Percentiles rank a stretch among this genome's conserved stretches.
Evolutionary conservation across 2,797 vertebrate species (phyloP).

Genomic region (Catharus ustulatus): DNA sequence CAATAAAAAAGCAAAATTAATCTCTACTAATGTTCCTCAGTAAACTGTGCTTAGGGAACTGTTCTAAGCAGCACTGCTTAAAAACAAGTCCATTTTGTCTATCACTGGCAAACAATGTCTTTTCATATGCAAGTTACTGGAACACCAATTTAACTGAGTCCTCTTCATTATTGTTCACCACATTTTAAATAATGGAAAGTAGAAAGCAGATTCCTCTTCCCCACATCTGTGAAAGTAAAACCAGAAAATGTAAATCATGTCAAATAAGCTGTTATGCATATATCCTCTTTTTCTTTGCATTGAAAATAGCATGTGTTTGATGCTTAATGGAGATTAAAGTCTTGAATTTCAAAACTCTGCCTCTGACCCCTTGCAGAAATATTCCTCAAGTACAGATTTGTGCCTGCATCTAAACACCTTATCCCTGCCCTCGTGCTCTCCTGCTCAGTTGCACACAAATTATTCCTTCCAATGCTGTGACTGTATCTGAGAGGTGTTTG

Average conservation of each 20-base stretch:
- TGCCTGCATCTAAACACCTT: not conserved
- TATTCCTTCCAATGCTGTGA: not conserved
- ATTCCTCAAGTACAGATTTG: not conserved
- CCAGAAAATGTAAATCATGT: not conserved
- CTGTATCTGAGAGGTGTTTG: not conserved
- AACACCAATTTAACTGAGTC: not conserved
- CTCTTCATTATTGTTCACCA: not conserved
- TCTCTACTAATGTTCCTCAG: not conserved
- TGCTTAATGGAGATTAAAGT: not conserved
- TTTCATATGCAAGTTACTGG: not conserved
- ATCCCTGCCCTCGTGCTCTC: not conserved
- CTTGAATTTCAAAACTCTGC: not conserved
- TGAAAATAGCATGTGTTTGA: not conserved
- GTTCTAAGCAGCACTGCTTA: not conserved
- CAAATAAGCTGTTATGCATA: not conserved
- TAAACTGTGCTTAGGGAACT: not conserved
- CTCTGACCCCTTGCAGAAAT: not conserved
- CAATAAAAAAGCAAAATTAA: not conserved
- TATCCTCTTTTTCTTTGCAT: not conserved
- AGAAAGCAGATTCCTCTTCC: not conserved
- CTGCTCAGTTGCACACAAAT: not conserved
- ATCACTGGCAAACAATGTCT: not conserved
- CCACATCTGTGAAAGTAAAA: not conserved
- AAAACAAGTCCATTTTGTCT: not conserved
- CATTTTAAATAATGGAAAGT: not conserved